Evolutionary conservation across 2,888 invertebrate genomes (phyloP), one percentile per base, ranked within the genome.

Genomic region (Strigamia crassipes): DNA sequence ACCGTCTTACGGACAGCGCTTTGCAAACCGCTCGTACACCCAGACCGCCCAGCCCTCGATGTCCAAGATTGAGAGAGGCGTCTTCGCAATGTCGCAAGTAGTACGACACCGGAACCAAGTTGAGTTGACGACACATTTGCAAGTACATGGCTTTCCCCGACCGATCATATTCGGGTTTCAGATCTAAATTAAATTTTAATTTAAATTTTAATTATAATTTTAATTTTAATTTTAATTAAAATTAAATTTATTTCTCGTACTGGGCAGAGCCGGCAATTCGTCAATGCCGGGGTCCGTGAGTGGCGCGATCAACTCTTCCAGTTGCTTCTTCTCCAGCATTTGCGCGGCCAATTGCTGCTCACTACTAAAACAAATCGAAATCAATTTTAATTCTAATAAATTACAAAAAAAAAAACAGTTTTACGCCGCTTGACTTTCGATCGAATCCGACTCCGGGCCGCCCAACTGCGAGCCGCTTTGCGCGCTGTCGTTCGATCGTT

Each of bases 61-160:
- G 41, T 8, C 23, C 3, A 9, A 80, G 18, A 56, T 80, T 80
- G 10, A 80, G 21, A 21, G 2, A 8, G 27, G 23, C 23, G 3
- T 46, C 56, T 21, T 51, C 51, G n/a, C 42, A 31, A 51, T 80
- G 56, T 21, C 61, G 18, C 13, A 56, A 10, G 51, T 51, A 80
- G n/a, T 80, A 80, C 2, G 80, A 80, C 18, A 27, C 31, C 6
- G 80, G 80, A 31, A 80, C 61, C 27, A 80, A 27, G 27, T 56
- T 23, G 3, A 80, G n/a, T 10, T 31, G 4, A 10, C 18, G 13
- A 21, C 80, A 80, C n/a, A 15, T 15, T 27, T 80, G 15, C 21
- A 56, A 31, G 27, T 80, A 80, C 9, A 27, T 51, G 4, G 18
- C 10, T 15, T 56, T 56, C 31, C 80, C 80, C 12, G 80, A 8